A percentile compares a stretch with the other conserved stretches of the same genome.
Conservation (phyloP, 2,113 vertebrate genomes). For the Halcyon senegalensis region DNA sequence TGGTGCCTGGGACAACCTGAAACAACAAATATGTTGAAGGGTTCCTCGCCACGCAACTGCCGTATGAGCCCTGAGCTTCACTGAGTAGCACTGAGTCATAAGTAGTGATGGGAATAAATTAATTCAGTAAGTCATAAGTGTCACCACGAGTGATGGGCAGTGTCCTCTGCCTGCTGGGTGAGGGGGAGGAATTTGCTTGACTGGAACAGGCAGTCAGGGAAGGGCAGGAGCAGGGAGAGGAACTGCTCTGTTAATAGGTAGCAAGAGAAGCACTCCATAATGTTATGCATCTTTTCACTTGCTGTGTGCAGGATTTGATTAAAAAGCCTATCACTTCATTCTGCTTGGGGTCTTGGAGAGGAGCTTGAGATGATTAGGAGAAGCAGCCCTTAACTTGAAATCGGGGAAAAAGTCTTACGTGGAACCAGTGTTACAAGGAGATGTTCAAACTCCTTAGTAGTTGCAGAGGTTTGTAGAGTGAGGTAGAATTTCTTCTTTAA, state of each 20-base stretch:
- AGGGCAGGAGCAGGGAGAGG: not conserved
- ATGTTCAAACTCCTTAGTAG: not conserved
- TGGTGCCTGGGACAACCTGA: not conserved
- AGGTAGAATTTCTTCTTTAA: not conserved
- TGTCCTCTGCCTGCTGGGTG: not conserved
- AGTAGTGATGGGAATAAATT: not conserved
- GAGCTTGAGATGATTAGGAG: not conserved
- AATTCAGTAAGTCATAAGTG: not conserved
- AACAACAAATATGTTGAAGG: not conserved
- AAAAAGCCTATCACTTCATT: not conserved
- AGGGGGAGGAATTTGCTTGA: not conserved
- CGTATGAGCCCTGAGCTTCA: not conserved
- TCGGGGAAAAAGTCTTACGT: fast-evolving
- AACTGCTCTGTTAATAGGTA: not conserved
- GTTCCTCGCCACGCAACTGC: not conserved
- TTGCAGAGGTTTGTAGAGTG: not conserved
- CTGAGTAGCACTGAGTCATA: not conserved
- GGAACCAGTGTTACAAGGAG: not conserved
- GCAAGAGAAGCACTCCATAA: not conserved
- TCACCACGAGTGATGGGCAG: not conserved
- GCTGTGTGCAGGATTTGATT: not conserved
- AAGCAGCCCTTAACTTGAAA: not conserved
- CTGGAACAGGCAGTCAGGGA: not conserved
- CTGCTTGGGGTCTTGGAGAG: not conserved
- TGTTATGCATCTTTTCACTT: not conserved